phyloP scores from a whole-genome alignment of 2,888 invertebrate genomes.

The Polyommatus iphigenia region DNA sequence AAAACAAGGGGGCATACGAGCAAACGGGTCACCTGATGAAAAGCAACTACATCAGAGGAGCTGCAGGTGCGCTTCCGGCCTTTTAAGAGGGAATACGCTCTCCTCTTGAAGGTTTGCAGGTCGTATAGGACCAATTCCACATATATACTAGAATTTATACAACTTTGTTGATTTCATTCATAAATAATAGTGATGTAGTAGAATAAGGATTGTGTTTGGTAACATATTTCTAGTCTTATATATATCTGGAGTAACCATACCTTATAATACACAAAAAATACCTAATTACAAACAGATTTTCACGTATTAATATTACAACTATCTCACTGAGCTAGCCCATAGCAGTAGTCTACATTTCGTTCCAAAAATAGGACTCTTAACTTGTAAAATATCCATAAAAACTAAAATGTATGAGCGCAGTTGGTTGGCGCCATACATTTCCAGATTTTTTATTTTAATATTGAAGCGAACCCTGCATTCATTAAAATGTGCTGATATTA shows the following conservation, averaged over 20 bases:
- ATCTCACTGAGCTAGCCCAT: conserved; percentile 29
- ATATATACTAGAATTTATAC: not conserved
- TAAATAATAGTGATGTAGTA: not conserved
- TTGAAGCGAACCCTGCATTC: conserved; percentile 29
- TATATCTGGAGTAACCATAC: not conserved
- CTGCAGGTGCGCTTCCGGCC: no score
- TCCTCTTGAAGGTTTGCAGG: no score
- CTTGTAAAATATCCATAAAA: conserved; percentile 35
- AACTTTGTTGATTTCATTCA: no score
- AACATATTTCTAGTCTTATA: not conserved
- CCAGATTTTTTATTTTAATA: conserved; percentile 3
- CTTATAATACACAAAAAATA: not conserved
- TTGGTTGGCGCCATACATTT: conserved; percentile 28
- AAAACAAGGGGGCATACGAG: no score
- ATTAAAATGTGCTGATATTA: conserved; percentile 17
- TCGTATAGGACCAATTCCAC: no score
- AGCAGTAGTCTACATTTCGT: conserved; percentile 33
- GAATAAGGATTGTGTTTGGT: not conserved
- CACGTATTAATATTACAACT: conserved; percentile 22
- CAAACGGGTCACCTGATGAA: no score
- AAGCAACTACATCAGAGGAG: no score
- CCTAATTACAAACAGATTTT: not conserved
- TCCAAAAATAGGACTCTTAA: conserved; percentile 41
- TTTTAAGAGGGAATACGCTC: no score
- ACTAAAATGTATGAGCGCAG: conserved; percentile 32